Base-by-base conservation (phyloP, 2,797 vertebrate genomes). In the Anguilla anguilla region DNA sequence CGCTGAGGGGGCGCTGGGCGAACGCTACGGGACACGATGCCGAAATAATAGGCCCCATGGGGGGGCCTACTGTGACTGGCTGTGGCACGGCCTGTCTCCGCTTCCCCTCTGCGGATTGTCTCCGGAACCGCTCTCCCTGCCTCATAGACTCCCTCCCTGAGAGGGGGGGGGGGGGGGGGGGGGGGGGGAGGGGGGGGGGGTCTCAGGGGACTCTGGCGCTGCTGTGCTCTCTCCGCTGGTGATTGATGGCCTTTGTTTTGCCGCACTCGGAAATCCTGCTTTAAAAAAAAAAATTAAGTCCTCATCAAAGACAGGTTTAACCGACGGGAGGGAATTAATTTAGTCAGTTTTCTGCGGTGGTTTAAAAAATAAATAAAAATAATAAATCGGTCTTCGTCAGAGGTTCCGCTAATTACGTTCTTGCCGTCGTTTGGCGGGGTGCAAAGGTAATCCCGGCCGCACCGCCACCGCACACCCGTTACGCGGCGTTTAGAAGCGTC, bases 401-500 rank as follows among this genome's bases (percentile, higher is more conserved):
- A 94, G 92, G 93, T 90, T 92, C 93, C 43, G 2, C 92, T 95
- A 94, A 95, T 95, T 95, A 90, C 92, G 91, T 95, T 94, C 1
- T 93, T 94, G 61, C 93, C 91, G 91, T 90, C 92, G 90, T 94
- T 94, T 92, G 91, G 92, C 93, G 88, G 90, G 93, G 92, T 90
- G 89, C 88, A 79, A 90, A 74, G 86, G 25, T 93, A 94, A 93
- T 94, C 91, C 91, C 72, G 90, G 90, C 89, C 15, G 2, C 46
- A 1, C 9, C 2, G 10, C 49, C 61, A 2, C 19, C 19, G 11
- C 25, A 74, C 19, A 19, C 0, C 2, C 2, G 13, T 11, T 35
- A 17, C 19, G 25, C 43, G 77, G 81, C 3, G 1, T 46, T 84
- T 74, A 83, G 84, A 55, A 46, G 51, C 69, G 83, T 51, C 6